Percentiles rank a stretch among this genome's conserved stretches.
Evolutionary conservation across 2,888 invertebrate species (phyloP).

Genomic region (Lithophane semibrunnea): DNA sequence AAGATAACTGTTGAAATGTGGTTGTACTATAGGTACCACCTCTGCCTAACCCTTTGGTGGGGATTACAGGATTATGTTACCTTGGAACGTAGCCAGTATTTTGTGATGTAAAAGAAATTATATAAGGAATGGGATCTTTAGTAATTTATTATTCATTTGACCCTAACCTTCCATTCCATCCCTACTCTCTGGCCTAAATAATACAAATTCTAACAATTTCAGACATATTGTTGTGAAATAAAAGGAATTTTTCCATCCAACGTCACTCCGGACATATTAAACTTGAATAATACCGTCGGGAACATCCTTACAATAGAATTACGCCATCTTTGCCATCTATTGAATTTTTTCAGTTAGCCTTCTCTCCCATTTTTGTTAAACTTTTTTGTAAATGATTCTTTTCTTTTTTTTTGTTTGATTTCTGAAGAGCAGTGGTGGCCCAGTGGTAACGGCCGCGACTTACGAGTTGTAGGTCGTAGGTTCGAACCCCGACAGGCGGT

Average conservation of each 20-base stretch:
- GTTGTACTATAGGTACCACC: too few relatives aligned
- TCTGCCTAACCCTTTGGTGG: too few relatives aligned
- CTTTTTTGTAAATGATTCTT: slow-evolving; percentile 12
- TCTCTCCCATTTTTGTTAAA: slow-evolving; percentile 39
- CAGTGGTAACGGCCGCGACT: too few relatives aligned
- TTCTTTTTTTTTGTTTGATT: too few relatives aligned
- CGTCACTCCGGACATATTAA: slow-evolving; percentile 45
- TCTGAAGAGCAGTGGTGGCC: too few relatives aligned
- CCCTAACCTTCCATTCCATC: not conserved
- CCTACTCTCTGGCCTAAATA: slow-evolving; percentile 3
- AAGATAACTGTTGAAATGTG: too few relatives aligned
- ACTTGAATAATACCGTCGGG: slow-evolving; percentile 48
- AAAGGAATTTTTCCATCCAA: slow-evolving; percentile 16
- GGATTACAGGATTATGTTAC: too few relatives aligned
- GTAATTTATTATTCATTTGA: not conserved
- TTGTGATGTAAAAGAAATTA: not conserved
- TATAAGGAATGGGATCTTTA: too few relatives aligned
- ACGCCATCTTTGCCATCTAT: slow-evolving; percentile 49
- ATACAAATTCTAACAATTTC: slow-evolving; percentile 34
- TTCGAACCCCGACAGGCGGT: too few relatives aligned
- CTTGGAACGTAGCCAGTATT: not conserved
- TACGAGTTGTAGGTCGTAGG: too few relatives aligned
- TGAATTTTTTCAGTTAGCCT: slow-evolving; percentile 42
- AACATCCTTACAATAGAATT: slow-evolving; percentile 49
- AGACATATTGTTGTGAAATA: slow-evolving; percentile 35